These are phyloP conservation scores for Drosophila novamexicana DNA, from an alignment of 1,140 invertebrate species.

Conservation along the genomic window DNA sequence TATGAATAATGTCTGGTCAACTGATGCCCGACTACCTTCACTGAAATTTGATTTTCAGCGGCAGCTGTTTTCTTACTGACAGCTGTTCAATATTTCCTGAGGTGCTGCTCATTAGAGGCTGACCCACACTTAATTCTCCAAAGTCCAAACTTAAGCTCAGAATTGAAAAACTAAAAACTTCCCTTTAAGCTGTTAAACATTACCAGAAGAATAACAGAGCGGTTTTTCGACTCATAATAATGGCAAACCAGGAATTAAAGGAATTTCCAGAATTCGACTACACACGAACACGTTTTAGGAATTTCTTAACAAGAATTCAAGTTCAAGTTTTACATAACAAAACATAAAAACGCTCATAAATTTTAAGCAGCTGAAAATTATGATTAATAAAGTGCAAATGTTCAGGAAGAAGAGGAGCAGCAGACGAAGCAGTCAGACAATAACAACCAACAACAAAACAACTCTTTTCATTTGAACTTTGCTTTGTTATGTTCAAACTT, in stretches of 20 bases:
- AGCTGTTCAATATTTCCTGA: slow-evolving; percentile 12
- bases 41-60: background rate
- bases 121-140: background rate
- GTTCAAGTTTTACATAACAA: background rate
- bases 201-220: background rate
- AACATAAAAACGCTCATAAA: slow-evolving; percentile 11
- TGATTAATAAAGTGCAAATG: slow-evolving; percentile 41
- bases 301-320: background rate
- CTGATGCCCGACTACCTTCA: background rate
- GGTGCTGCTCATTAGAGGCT: background rate
- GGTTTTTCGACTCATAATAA: background rate
- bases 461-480: slow-evolving; percentile 16
- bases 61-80: slow-evolving; percentile 2
- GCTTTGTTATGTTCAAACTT: slow-evolving; percentile 19
- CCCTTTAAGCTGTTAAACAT: background rate
- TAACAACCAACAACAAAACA: slow-evolving; percentile 10
- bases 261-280: no score
- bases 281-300: background rate
- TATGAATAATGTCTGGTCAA: slow-evolving; percentile 45
- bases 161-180: background rate
- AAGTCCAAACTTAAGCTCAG: background rate
- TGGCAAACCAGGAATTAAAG: no score
- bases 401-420: background rate
- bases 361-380: slow-evolving; percentile 20
- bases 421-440: slow-evolving; percentile 7